Conservation (phyloP, 2,888 invertebrate species). For the Cosmia pyralina region DNA sequence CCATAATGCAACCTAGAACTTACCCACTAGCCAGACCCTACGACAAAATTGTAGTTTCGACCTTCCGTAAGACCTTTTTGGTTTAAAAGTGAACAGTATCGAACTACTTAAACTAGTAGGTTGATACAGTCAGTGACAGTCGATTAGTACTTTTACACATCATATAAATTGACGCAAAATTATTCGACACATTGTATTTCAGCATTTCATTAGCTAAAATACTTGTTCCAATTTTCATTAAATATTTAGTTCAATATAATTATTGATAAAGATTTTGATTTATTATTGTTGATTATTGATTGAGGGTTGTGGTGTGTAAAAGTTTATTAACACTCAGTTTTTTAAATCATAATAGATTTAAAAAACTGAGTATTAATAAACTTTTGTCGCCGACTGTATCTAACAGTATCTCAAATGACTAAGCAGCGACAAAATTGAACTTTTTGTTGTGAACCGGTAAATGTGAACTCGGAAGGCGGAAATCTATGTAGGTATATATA, state of each 20-base stretch:
- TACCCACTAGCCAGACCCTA: not conserved
- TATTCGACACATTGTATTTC: not conserved
- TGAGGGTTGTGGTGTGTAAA: no score
- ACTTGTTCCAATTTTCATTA: not conserved
- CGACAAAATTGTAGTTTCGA: not conserved
- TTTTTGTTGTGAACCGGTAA: not conserved
- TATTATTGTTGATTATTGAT: no score
- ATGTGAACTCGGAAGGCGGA: not conserved
- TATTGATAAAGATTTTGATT: no score
- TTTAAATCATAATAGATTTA: no score
- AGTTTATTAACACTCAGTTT: no score
- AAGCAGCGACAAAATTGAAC: conserved; percentile 6
- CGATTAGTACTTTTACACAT: not conserved
- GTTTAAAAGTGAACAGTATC: not conserved
- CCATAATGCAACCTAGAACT: not conserved
- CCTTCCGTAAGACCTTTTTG: not conserved
- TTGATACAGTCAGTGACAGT: not conserved
- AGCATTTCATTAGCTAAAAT: not conserved
- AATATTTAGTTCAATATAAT: not conserved
- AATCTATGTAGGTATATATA: not conserved
- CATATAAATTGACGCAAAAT: not conserved
- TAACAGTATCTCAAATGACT: conserved; percentile 11
- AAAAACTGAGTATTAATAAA: not conserved
- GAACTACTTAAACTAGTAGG: not conserved
- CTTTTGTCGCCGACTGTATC: not conserved